A percentile compares a stretch with the other conserved stretches of the same genome.
phyloP scores from a whole-genome alignment of 35 echinoderm and acorn worm species.

The Acanthaster planci region DNA sequence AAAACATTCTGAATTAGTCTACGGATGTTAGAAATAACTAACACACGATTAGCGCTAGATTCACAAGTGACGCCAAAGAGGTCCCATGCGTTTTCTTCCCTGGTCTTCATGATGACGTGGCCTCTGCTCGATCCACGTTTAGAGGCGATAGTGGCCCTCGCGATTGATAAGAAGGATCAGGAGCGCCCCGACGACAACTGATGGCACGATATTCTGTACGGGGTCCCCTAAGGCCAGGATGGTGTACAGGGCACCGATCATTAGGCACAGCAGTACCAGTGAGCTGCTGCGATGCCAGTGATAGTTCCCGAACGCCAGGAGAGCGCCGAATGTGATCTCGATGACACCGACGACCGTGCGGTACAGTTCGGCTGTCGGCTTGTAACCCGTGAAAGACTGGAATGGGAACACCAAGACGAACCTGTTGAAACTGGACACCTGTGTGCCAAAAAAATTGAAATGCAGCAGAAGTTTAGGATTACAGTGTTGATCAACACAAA shows the following conservation, averaged over 20 bases:
- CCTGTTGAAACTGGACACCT: slow-evolving; percentile 48
- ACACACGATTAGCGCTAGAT: too few species aligned
- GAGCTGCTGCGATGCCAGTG: slow-evolving; percentile 42
- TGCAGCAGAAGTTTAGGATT: neutral
- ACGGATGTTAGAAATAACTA: too few species aligned
- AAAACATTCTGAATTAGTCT: too few species aligned
- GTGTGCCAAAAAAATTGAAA: neutral
- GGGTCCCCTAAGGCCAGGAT: slow-evolving; percentile 40
- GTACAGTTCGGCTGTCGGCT: slow-evolving; percentile 67
- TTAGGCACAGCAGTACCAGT: slow-evolving; percentile 54
- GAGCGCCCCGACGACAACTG: slow-evolving; percentile 36
- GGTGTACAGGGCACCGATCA: slow-evolving; percentile 50
- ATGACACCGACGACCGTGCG: slow-evolving; percentile 37
- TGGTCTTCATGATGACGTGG: too few species aligned
- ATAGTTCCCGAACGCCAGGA: slow-evolving; percentile 70
- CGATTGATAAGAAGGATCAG: slow-evolving; percentile 57
- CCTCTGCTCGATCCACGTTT: too few species aligned
- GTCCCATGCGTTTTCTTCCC: too few species aligned
- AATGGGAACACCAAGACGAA: slow-evolving; percentile 74
- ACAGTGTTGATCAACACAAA: too few species aligned
- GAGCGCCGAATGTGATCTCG: slow-evolving; percentile 52
- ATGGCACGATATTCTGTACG: neutral
- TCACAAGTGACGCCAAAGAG: too few species aligned
- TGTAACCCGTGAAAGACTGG: slow-evolving; percentile 48
- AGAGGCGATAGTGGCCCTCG: slow-evolving; percentile 28